Conservation (phyloP, 2,113 vertebrate species). For the Ictidomys tridecemlineatus region DNA sequence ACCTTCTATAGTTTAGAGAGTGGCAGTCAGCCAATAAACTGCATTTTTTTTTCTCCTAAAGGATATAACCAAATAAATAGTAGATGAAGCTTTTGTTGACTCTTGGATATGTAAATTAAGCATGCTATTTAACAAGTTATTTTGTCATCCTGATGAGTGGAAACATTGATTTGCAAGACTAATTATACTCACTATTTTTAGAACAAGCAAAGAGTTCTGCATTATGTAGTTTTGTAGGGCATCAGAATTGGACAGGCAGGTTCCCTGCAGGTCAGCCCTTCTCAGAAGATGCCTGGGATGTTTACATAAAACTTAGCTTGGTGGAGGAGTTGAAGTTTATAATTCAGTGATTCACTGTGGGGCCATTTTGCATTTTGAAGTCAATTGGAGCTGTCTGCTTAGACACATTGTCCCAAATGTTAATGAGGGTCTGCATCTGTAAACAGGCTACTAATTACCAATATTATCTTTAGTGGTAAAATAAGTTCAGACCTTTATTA, state of each 20-base stretch:
- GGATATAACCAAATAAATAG: slow-evolving; percentile 85
- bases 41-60: slow-evolving; percentile 77
- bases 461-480: neutral
- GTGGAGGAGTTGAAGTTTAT: neutral
- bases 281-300: neutral
- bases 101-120: slow-evolving; percentile 87
- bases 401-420: slow-evolving; percentile 33
- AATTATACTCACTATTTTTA: slow-evolving; percentile 86
- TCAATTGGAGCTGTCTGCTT: slow-evolving; percentile 21
- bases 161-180: slow-evolving; percentile 87
- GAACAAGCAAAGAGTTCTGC: slow-evolving; percentile 66
- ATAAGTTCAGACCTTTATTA: neutral
- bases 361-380: slow-evolving; percentile 42
- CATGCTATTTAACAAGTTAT: slow-evolving; percentile 87
- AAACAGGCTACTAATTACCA: slow-evolving; percentile 33
- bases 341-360: neutral
- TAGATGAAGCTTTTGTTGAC: slow-evolving; percentile 84
- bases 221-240: slow-evolving; percentile 15
- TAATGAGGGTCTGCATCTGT: neutral
- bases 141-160: slow-evolving; percentile 86
- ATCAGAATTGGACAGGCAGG: slow-evolving; percentile 35
- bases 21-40: slow-evolving; percentile 85
- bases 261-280: slow-evolving; percentile 24
- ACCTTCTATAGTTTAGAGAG: slow-evolving; percentile 81
- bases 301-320: slow-evolving; percentile 47